Conservation (phyloP, 2,113 vertebrate species). For the Isichthys henryi region DNA sequence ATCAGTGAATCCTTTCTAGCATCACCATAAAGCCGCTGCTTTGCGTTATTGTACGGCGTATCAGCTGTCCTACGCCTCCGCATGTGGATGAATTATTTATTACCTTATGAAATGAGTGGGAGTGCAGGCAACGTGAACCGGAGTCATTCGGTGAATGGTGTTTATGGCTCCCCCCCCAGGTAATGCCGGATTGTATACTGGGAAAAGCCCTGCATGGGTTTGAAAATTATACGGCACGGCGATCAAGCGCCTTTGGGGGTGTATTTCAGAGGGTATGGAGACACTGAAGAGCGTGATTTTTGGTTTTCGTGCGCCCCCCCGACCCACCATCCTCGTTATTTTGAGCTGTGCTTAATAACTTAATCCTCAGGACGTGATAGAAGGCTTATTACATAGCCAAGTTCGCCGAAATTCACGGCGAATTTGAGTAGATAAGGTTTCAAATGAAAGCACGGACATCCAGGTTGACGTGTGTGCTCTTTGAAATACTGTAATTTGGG, state of each 20-base stretch:
- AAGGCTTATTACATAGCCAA: not conserved
- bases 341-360: not conserved
- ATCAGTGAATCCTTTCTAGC: not conserved
- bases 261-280: not conserved
- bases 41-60: not conserved
- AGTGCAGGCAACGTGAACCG: not conserved
- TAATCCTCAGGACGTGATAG: not conserved
- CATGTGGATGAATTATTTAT: slow-evolving; percentile 2
- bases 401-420: not conserved
- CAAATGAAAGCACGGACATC: not conserved
- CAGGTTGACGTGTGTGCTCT: not conserved
- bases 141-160: not conserved
- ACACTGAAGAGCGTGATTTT: not conserved
- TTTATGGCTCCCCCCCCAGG: not conserved
- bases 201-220: not conserved
- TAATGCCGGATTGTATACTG: not conserved
- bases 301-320: not conserved
- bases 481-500: not conserved
- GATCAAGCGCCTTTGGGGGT: not conserved
- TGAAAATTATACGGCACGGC: not conserved
- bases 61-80: not conserved
- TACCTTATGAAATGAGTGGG: not conserved
- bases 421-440: not conserved
- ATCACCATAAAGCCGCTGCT: not conserved
- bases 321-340: not conserved